Conservation (phyloP, 1,140 invertebrate genomes). For the Cyclargus thomasi region DNA sequence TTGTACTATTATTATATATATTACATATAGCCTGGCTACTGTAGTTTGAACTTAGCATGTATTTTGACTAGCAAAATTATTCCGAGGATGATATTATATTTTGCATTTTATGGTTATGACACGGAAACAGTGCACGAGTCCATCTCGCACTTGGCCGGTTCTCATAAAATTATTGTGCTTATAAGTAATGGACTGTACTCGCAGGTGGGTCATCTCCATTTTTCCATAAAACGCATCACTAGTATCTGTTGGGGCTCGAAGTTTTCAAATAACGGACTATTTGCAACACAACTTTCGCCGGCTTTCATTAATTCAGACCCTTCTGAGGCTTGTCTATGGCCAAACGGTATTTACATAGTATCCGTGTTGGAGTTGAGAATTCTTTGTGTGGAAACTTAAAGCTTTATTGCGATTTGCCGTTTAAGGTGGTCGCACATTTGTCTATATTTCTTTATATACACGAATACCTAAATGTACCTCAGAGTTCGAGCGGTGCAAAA, state of each 20-base stretch:
- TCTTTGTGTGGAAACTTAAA: not conserved
- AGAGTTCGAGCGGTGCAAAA: no score
- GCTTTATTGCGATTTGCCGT: not conserved
- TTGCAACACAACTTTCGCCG: not conserved
- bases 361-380: not conserved
- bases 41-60: no score
- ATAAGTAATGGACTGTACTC: not conserved
- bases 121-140: no score
- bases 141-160: not conserved
- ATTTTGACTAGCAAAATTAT: no score
- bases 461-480: no score
- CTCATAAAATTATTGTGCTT: not conserved
- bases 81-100: no score
- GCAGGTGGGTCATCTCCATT: not conserved
- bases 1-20: no score
- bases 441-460: no score
- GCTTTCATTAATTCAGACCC: conserved; percentile 3
- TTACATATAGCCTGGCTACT: no score
- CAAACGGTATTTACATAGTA: not conserved
- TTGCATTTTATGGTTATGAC: no score
- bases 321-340: not conserved
- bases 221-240: conserved; percentile 2
- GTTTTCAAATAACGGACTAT: conserved; percentile 11
- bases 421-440: not conserved
- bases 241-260: not conserved